These are phyloP conservation scores for Eleginops maclovinus DNA, from an alignment of 2,113 vertebrate genomes.

Conservation along the genomic window DNA sequence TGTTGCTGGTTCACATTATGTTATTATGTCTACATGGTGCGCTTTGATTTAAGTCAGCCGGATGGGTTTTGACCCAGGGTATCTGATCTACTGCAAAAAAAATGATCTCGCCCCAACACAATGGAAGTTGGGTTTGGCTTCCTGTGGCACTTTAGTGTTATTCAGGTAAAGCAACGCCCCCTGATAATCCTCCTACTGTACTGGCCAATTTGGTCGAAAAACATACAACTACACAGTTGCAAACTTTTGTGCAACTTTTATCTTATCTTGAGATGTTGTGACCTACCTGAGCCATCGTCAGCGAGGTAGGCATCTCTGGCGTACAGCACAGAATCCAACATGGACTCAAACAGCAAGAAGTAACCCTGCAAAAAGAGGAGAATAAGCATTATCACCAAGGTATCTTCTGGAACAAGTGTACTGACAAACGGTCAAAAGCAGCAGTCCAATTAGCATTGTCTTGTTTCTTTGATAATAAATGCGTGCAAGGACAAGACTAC, in stretches of 20 bases:
- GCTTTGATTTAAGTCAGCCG: not conserved
- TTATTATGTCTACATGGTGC: not conserved
- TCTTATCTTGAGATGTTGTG: not conserved
- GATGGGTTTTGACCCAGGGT: too few relatives aligned
- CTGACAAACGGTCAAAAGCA: not conserved
- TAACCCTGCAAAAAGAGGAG: slow-evolving; percentile 87
- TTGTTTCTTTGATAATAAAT: not conserved
- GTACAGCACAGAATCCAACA: slow-evolving; percentile 96
- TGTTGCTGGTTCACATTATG: not conserved
- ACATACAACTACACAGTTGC: not conserved
- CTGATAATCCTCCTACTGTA: not conserved
- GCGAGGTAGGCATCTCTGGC: slow-evolving; percentile 92
- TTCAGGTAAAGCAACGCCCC: not conserved
- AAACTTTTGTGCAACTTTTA: not conserved
- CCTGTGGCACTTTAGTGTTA: not conserved
- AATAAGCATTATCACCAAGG: slow-evolving; percentile 2
- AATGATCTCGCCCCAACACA: not conserved
- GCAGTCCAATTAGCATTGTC: not conserved
- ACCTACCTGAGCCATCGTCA: slow-evolving; percentile 92
- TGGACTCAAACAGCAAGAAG: slow-evolving; percentile 97
- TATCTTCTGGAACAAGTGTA: not conserved
- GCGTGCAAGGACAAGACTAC: not conserved
- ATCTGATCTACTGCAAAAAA: not conserved
- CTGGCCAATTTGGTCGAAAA: not conserved
- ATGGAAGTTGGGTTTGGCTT: not conserved